Evolutionary conservation across 2,113 vertebrate species (phyloP), one percentile per base, ranked within the genome.

Genomic region (Vireo altiloquus): DNA sequence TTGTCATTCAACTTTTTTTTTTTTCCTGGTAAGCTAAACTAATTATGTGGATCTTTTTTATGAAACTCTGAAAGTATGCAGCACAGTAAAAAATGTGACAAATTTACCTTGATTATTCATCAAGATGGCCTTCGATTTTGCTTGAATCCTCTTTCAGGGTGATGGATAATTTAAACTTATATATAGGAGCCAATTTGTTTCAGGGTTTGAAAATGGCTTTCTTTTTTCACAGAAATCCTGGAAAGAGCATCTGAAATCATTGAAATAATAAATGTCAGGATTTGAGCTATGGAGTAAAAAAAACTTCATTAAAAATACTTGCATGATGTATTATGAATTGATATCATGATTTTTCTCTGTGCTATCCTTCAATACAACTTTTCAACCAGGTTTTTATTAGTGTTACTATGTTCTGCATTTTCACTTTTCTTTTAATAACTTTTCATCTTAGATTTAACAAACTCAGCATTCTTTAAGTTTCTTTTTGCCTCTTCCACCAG

Each of bases 1-100:
- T 98, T 99, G 99, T 99, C 99, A 99, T 98, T 99, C 99, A 99
- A 98, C 97, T 83, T 98, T 97, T 91, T 89, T 91, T 89, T 98
- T 94, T 97, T 97, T 96, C 92, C 91, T 80, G 70, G 95, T 96
- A 98, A 97, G 97, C 98, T 98, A 98, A 98, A 98, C 98, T 99
- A 98, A 99, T 99, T 99, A 99, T 98, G 96, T 97, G 95, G 96
- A 97, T 97, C 97, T 98, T 98, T 42, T 97, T 97, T 97, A 96
- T 98, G 97, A 98, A 98, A 98, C 96, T 98, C 97, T 97, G 97
- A 96, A 98, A 98, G 97, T 97, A 96, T 96, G 97, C 95, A 85
- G 96, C 89, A 72, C 8, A 6, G 82, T 96, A 95, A 97, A 97
- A 96, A 97, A 97, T 97, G 97, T 98, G 98, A 98, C 98, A 98